Conservation (phyloP, 1,140 invertebrate species). For the Maconellicoccus hirsutus region DNA sequence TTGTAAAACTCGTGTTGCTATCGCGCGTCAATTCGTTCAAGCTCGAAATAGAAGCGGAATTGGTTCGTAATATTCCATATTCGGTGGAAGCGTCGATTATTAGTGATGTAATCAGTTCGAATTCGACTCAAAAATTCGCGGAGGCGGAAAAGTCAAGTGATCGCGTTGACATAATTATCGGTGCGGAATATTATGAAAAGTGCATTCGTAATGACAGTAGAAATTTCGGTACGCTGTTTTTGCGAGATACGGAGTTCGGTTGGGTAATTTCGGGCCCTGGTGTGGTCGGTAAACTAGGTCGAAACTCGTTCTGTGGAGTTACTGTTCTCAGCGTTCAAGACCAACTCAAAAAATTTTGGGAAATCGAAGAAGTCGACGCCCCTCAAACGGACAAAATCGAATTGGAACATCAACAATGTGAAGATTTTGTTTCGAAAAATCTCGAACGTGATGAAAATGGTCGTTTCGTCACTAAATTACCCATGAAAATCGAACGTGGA, state of each 20-base stretch:
- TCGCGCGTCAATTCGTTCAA: neutral
- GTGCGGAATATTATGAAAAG: neutral
- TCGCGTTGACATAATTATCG: neutral
- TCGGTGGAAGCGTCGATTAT: neutral
- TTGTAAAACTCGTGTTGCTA: neutral
- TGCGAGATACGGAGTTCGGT: neutral
- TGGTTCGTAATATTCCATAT: neutral
- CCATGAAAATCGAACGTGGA: neutral
- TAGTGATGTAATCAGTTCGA: neutral
- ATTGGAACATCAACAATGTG: neutral
- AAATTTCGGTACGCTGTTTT: neutral
- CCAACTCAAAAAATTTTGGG: neutral
- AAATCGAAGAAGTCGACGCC: neutral
- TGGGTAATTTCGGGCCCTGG: neutral
- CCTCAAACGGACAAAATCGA: neutral
- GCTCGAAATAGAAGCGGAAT: neutral
- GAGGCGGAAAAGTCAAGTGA: neutral
- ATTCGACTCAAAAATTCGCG: neutral
- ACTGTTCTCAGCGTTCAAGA: neutral
- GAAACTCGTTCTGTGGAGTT: neutral
- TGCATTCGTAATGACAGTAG: neutral
- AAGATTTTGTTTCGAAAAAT: neutral
- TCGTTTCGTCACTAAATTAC: neutral
- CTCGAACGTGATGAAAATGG: neutral
- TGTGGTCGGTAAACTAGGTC: neutral